Base-by-base conservation (phyloP, 2,797 vertebrate genomes). In the Coranthus polyacanthus region DNA sequence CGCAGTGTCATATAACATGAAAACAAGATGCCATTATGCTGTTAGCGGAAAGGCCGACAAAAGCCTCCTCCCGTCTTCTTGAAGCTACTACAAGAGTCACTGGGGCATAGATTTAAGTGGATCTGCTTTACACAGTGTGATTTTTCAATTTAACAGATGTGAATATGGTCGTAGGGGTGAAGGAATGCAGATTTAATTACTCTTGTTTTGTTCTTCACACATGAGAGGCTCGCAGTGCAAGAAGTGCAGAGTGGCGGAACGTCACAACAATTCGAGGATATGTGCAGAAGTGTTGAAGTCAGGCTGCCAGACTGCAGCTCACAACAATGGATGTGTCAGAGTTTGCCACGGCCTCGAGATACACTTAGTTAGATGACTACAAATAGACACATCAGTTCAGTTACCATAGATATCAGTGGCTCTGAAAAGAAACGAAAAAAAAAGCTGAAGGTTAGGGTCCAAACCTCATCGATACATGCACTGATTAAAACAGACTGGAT, bases 111-210 rank as follows among this genome's bases (percentile, higher is more conserved):
- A 51, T 80, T 68, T 77, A 81, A 85, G 84, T 82, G 72, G 74
- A 81, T 76, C 58, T 73, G 64, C 78, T 87, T 88, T 82, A 86
- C 85, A 81, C 72, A 18, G 41, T 75, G 83, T 81, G 77, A 53
- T 70, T 88, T 86, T 86, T 78, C 80, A 85, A 72, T 86, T 86
- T 68, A 82, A 72, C 79, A 78, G 58, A 76, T 62, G 74, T 67
- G 76, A 75, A 78, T 82, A 21, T 61, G 52, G 83, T 72, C 54
- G 75, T 39, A 45, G 70, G 71, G 61, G 46, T 72, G 62, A 75
- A 68, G 67, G 59, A 76, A 85, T 72, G 70, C 74, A 82, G 72
- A 85, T 90, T 90, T 89, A 92, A 92, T 93, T 90, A 85, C 79
- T 81, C 72, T 70, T 88, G 86, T 87, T 90, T 84, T 75, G 75